These are phyloP conservation scores for Enteromius paludinosus DNA, from an alignment of 2,797 vertebrate genomes.

Conservation along the genomic window DNA sequence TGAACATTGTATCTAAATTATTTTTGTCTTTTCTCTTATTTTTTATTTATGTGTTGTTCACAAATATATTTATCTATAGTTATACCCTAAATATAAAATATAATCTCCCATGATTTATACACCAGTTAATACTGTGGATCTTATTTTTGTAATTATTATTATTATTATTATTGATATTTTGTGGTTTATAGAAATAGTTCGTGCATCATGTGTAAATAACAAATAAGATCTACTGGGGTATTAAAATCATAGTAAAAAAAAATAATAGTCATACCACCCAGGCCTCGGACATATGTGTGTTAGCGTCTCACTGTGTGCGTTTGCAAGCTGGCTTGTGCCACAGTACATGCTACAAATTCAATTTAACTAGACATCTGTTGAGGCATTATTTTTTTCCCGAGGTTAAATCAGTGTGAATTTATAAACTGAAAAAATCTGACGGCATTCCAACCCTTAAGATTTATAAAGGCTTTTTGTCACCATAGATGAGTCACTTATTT, in stretches of 20 bases:
- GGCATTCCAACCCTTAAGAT: neutral
- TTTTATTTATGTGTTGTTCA: neutral
- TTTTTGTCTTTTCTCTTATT: neutral
- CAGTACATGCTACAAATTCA: neutral
- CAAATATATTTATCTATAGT: neutral
- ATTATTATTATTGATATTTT: neutral
- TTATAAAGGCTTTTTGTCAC: slow-evolving; percentile 36
- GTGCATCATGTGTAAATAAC: neutral
- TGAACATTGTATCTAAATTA: neutral
- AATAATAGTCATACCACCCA: neutral
- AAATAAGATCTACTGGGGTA: neutral
- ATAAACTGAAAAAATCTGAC: slow-evolving; percentile 1
- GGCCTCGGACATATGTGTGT: neutral
- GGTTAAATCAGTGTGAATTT: slow-evolving; percentile 9
- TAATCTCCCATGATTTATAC: neutral
- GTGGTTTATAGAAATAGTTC: neutral
- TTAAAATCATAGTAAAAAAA: neutral
- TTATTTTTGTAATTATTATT: neutral
- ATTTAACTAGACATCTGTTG: slow-evolving; percentile 19
- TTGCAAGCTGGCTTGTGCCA: neutral
- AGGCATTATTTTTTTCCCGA: neutral
- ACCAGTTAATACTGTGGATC: neutral
- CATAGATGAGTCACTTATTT: slow-evolving; percentile 16
- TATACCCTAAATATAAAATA: neutral
- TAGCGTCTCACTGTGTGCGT: neutral